A percentile compares a stretch with the other conserved stretches of the same genome.
Evolutionary conservation across 2,888 invertebrate species (phyloP).

Genomic region (Oxycera nigricornis): DNA sequence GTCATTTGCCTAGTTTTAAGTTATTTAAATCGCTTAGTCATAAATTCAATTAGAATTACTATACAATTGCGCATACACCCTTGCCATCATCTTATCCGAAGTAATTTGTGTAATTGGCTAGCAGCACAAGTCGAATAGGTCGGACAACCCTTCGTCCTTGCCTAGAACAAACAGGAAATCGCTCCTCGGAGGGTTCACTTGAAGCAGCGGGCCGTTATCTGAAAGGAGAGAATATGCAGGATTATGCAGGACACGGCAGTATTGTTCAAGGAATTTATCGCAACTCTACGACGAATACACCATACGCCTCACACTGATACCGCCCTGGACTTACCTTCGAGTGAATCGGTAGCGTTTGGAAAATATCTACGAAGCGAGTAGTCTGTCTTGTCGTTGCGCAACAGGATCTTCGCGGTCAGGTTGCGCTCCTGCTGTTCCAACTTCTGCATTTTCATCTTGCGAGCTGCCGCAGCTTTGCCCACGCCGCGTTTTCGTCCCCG

Average conservation of each 20-base stretch:
- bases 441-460: slow-evolving; percentile 22
- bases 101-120: neutral
- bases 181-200: slow-evolving; percentile 57
- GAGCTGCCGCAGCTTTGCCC: neutral
- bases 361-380: slow-evolving; percentile 36
- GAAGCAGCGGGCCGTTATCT: slow-evolving; percentile 58
- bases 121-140: slow-evolving; percentile 56
- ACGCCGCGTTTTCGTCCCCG: neutral
- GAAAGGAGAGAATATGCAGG: slow-evolving; percentile 41
- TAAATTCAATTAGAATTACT: neutral
- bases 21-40: neutral
- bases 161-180: slow-evolving; percentile 58
- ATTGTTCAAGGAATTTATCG: no score
- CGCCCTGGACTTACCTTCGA: slow-evolving; percentile 29
- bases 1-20: neutral
- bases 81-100: neutral
- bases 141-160: slow-evolving; percentile 59
- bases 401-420: slow-evolving; percentile 54
- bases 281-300: neutral
- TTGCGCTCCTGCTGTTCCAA: slow-evolving; percentile 50
- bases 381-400: slow-evolving; percentile 36
- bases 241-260: no score
- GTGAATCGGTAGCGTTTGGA: slow-evolving; percentile 10
- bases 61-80: neutral
- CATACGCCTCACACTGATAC: neutral